Percentiles rank a stretch among this genome's conserved stretches.
Conservation (phyloP, 2,888 invertebrate species). For the Tenthredo livida region DNA sequence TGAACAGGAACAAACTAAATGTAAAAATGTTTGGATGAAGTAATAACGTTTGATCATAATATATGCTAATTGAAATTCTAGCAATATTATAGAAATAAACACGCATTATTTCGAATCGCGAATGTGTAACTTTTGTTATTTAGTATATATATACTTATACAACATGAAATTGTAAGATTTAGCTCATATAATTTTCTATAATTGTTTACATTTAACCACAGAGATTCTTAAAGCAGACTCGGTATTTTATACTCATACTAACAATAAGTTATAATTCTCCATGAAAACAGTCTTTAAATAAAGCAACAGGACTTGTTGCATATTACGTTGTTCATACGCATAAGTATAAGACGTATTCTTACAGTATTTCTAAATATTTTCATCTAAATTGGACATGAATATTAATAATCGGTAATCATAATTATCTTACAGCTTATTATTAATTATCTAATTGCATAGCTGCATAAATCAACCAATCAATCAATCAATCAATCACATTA, state of each 20-base stretch:
- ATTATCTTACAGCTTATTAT: constrained; percentile 13
- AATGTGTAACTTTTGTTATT: neutral
- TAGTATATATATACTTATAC: neutral
- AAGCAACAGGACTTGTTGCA: constrained; percentile 39
- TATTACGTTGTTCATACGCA: constrained; percentile 12
- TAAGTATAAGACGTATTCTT: neutral
- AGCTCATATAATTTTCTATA: neutral
- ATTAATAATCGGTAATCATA: neutral
- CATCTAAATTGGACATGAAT: constrained; percentile 15
- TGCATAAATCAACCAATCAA: constrained; percentile 4
- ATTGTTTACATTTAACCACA: constrained; percentile 13
- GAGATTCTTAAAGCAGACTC: constrained; percentile 38
- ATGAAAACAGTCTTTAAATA: constrained; percentile 47
- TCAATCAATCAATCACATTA: constrained; percentile 9
- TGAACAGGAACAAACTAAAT: constrained; percentile 38
- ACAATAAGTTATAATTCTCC: constrained; percentile 17
- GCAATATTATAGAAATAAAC: neutral
- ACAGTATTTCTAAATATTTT: neutral
- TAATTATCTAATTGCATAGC: constrained; percentile 2
- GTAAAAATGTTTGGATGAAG: neutral
- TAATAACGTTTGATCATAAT: constrained; percentile 18
- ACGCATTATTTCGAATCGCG: neutral
- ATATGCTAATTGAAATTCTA: constrained; percentile 1
- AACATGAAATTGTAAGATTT: neutral
- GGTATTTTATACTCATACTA: constrained; percentile 7